Percentiles rank a stretch among this genome's conserved stretches.
phyloP scores from a whole-genome alignment of 1,140 invertebrate genomes.

The Dinothrombium tinctorium region DNA sequence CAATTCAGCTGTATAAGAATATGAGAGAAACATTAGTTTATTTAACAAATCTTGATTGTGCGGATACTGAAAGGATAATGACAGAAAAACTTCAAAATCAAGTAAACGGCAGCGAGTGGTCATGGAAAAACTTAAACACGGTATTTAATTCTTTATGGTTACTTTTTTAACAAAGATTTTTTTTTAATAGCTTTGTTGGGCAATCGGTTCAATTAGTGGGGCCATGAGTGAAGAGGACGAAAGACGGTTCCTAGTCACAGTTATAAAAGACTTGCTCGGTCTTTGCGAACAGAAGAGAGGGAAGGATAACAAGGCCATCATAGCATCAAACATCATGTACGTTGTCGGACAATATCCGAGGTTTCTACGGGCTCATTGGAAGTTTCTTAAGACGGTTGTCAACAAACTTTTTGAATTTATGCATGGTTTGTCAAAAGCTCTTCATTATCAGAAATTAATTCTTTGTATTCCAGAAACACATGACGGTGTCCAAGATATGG shows the following conservation, averaged over 20 bases:
- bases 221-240: conserved; percentile 99
- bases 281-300: conserved; percentile 98
- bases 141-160: conserved; percentile 22
- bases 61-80: conserved; percentile 96
- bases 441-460: not conserved
- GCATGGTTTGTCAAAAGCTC: conserved; percentile 41
- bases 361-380: conserved; percentile 97
- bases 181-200: conserved; percentile 64
- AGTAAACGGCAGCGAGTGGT: conserved; percentile 97
- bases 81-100: conserved; percentile 96
- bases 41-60: conserved; percentile 91
- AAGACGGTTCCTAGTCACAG: conserved; percentile 93
- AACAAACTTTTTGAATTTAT: conserved; percentile 99
- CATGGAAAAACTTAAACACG: conserved; percentile 98
- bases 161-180: conserved; percentile 6
- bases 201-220: conserved; percentile 96
- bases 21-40: conserved; percentile 98
- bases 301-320: conserved; percentile 99
- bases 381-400: conserved; percentile 99
- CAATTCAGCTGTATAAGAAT: conserved; percentile 97
- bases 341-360: conserved; percentile 98
- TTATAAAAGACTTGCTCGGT: conserved; percentile 93
- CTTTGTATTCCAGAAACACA: conserved; percentile 56
- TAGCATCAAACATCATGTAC: conserved; percentile 99
- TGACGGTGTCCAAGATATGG: conserved; percentile 95